phyloP scores from a whole-genome alignment of 2,888 invertebrate genomes.

The Diloba caeruleocephala region DNA sequence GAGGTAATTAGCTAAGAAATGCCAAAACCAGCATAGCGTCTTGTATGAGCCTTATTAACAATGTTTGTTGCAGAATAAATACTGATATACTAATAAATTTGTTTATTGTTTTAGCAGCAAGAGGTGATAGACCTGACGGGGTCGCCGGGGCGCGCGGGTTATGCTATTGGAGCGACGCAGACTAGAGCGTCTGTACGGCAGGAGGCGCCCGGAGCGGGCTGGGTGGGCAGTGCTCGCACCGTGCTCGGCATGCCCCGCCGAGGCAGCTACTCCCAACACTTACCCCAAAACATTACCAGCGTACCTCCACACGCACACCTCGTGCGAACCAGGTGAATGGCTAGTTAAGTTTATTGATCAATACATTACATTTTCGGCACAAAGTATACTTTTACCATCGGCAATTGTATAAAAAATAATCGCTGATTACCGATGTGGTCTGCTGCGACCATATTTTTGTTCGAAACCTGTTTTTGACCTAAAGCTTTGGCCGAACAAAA shows the following conservation, averaged over 20 bases:
- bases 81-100: no score
- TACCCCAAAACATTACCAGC: slow-evolving; percentile 38
- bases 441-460: no score
- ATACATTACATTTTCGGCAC: neutral
- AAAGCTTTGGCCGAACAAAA: no score
- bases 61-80: no score
- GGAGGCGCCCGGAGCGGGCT: slow-evolving; percentile 10
- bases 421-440: no score
- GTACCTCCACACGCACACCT: slow-evolving; percentile 62
- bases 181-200: neutral
- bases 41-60: no score
- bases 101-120: slow-evolving; percentile 58
- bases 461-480: no score
- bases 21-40: no score
- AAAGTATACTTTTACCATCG: neutral
- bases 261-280: slow-evolving; percentile 34
- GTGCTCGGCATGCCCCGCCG: slow-evolving; percentile 45
- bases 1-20: no score
- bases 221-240: slow-evolving; percentile 34
- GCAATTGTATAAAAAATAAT: no score
- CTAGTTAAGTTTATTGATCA: neutral
- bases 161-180: slow-evolving; percentile 32
- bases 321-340: slow-evolving; percentile 64
- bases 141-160: slow-evolving; percentile 57
- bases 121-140: slow-evolving; percentile 81